A percentile compares a stretch with the other conserved stretches of the same genome.
Conservation (phyloP, 2,113 vertebrate species). For the Gambusia holbrooki region DNA sequence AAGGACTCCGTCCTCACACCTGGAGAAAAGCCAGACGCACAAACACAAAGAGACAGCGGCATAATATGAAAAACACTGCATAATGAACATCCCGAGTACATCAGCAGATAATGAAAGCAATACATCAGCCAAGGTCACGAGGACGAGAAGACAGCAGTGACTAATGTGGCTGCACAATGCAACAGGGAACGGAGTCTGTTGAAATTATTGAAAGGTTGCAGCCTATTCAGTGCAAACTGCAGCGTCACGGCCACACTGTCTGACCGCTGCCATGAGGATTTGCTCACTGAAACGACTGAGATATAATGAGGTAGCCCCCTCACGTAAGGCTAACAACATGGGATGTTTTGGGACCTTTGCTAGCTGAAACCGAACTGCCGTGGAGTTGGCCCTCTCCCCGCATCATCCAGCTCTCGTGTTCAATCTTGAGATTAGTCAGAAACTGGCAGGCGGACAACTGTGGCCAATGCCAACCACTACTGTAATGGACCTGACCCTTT, state of each 20-base stretch:
- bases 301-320: slow-evolving; percentile 29
- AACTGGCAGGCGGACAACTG: slow-evolving; percentile 20
- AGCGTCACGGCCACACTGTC: slow-evolving; percentile 30
- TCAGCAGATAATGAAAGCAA: slow-evolving; percentile 76
- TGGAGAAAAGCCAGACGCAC: slow-evolving; percentile 68
- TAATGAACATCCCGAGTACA: slow-evolving; percentile 71
- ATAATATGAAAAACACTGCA: slow-evolving; percentile 71
- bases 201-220: slow-evolving; percentile 53
- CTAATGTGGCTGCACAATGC: slow-evolving; percentile 70
- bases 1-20: slow-evolving; percentile 62
- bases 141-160: slow-evolving; percentile 71
- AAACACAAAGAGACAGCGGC: slow-evolving; percentile 50
- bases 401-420: slow-evolving; percentile 37
- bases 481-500: slow-evolving; percentile 34
- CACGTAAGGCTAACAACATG: slow-evolving; percentile 22
- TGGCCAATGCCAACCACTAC: slow-evolving; percentile 25
- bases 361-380: slow-evolving; percentile 18
- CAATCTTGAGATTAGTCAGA: slow-evolving; percentile 46
- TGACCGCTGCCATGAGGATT: slow-evolving; percentile 22
- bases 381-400: slow-evolving; percentile 20
- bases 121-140: slow-evolving; percentile 77
- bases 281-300: slow-evolving; percentile 10
- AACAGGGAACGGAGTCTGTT: slow-evolving; percentile 48
- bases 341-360: slow-evolving; percentile 25
- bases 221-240: slow-evolving; percentile 56